These are phyloP conservation scores for Drosophila truncata DNA, from an alignment of 1,140 invertebrate genomes.

Conservation along the genomic window DNA sequence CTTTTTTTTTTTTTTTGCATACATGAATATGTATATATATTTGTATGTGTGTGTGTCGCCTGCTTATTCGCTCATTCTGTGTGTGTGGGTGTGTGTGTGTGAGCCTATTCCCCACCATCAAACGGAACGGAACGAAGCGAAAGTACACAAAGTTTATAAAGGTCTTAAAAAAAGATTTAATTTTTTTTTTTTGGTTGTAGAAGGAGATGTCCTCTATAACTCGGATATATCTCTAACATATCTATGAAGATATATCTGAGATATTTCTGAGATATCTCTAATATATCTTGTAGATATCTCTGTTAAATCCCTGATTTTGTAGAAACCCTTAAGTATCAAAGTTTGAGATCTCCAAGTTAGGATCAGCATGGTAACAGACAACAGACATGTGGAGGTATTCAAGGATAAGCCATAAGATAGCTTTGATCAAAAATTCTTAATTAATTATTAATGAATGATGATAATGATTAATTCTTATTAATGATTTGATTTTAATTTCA, in stretches of 20 bases:
- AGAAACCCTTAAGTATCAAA: background rate
- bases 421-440: background rate
- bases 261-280: background rate
- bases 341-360: background rate
- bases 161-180: background rate
- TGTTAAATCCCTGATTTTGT: background rate
- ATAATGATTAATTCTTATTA: no score
- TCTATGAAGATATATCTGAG: no score
- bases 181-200: background rate
- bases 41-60: conserved; percentile 33
- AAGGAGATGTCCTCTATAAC: background rate
- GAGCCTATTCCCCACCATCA: conserved; percentile 14
- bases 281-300: background rate
- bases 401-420: background rate
- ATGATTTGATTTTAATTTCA: no score
- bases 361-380: background rate
- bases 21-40: conserved; percentile 36
- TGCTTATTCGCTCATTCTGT: conserved; percentile 53
- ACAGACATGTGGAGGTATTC: background rate
- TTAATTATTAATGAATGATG: no score
- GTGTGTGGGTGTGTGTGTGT: conserved; percentile 17
- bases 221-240: no score
- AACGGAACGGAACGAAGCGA: background rate
- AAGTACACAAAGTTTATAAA: conserved; percentile 1
- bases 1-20: conserved; percentile 16